Base-by-base conservation (phyloP, 2,113 vertebrate genomes). In the Mesitornis unicolor region DNA sequence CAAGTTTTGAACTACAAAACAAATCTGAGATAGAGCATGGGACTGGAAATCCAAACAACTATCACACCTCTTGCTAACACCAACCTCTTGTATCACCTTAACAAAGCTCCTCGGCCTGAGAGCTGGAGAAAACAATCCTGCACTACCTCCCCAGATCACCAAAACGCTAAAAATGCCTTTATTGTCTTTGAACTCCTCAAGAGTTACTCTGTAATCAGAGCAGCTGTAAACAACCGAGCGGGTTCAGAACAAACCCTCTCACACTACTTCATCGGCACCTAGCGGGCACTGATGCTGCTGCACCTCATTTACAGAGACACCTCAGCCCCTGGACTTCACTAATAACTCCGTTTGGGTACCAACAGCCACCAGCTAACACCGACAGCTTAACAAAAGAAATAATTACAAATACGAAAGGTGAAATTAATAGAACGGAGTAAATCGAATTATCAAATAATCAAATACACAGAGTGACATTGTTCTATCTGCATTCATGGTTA, bases 401-500 rank as follows among this genome's bases (percentile, higher is more conserved):
- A 48, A 6, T 11, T 36, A 45, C 5, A 60, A 36, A 19, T 26
- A 42, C 24, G 33, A 59, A n/a, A 17, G 10, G 17, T 9, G 40
- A 82, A 51, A 43, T 16, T 5, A 69, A 67, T 2, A 12, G 42
- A 38, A 75, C n/a, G n/a, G n/a, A n/a, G n/a, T n/a, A n/a, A n/a
- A n/a, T n/a, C n/a, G n/a, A n/a, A n/a, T n/a, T n/a, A n/a, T n/a
- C n/a, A 77, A 75, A 57, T 7, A 21, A 43, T 9, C 0, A 0
- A 51, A n/a, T 9, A 22, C 0, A 1, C 19, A 35, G 5, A 15
- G 24, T 21, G 26, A n/a, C 36, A 7, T 22, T 64, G 8, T 69
- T 8, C 43, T 53, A 1, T 1, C 53, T 9, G 18, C 9, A 0
- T 2, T 35, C 40, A 11, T 2, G 16, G 35, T 19, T 14, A 10